A percentile compares a stretch with the other conserved stretches of the same genome.
phyloP scores from a whole-genome alignment of 2,113 vertebrate genomes.

The Lampris incognitus region DNA sequence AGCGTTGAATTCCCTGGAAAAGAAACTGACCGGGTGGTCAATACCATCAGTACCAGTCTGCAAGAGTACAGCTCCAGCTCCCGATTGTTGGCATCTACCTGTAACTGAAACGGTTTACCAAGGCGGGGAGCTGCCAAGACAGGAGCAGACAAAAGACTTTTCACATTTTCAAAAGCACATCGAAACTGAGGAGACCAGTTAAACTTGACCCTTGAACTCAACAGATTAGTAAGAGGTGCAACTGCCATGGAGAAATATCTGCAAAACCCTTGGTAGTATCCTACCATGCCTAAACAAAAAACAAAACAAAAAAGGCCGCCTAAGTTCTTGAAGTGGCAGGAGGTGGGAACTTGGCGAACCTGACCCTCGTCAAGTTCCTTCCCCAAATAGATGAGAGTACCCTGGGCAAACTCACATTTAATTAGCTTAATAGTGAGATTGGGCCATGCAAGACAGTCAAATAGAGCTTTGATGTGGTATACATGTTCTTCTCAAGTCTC shows the following conservation, averaged over 20 bases:
- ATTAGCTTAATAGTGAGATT: background rate
- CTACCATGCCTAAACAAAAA: background rate
- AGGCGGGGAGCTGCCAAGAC: background rate
- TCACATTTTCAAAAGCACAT: conserved; percentile 6
- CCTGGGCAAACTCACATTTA: conserved; percentile 18
- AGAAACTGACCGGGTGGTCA: background rate
- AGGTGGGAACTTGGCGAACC: background rate
- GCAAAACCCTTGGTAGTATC: background rate
- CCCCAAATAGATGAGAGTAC: background rate
- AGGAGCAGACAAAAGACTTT: background rate
- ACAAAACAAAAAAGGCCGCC: too few relatives aligned
- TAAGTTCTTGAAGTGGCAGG: too few relatives aligned
- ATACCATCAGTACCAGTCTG: background rate
- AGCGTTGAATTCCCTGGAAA: background rate
- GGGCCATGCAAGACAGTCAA: background rate
- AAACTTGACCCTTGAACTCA: background rate
- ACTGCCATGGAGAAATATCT: background rate
- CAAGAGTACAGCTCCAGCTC: background rate
- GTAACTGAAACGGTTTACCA: background rate
- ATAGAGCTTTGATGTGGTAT: background rate
- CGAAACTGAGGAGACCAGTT: background rate
- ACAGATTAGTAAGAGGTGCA: conserved; percentile 9
- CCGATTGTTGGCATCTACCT: conserved; percentile 1
- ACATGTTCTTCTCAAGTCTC: background rate
- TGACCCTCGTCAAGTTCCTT: background rate